Evolutionary conservation across 2,888 invertebrate genomes (phyloP), one percentile per base, ranked within the genome.

Genomic region (Bruchidius siliquastri): DNA sequence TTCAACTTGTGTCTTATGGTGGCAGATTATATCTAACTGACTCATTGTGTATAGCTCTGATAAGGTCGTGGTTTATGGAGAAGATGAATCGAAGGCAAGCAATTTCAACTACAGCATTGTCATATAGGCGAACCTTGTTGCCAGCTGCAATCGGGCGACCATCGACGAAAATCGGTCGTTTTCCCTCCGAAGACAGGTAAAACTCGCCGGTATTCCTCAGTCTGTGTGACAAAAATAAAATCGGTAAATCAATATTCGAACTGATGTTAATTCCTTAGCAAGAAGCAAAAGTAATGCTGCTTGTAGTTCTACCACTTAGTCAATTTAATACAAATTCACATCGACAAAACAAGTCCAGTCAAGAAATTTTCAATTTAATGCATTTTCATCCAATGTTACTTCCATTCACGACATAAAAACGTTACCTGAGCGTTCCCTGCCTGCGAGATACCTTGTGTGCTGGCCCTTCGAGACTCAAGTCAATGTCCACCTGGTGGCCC

Each of bases 71-170:
- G 87, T 98, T 97, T 75, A 98, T 93, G 77, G 96, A 90, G 86
- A 98, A 98, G 80, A 97, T 95, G 87, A 98, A 98, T 77, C 96
- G 91, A 69, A 98, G 89, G 72, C 96, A 95, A 22, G 96, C 93
- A 81, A 98, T 94, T 94, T 99, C 98, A 72, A 99, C 94, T 18
- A 98, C 95, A 77, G 96, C 95, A 85, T 98, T 98, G 86, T 98
- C 96, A 83, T 93, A 94, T 20, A 99, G 89, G 81, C 96, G 93
- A 74, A 95, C 93, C 88, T 96, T 97, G 86, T 93, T 95, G 70
- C 96, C 97, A 72, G 92, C 91, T 13, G 96, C 89, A 73, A 99
- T 90, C 0, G 98, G 97, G 75, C 94, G 91, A 0, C 98, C 97
- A 85, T 99, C 98, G 4, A 99, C 94, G 85, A 95, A 97, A 82